These are phyloP conservation scores for Clarias fuscus DNA, from an alignment of 2,797 vertebrate species.

Conservation along the genomic window DNA sequence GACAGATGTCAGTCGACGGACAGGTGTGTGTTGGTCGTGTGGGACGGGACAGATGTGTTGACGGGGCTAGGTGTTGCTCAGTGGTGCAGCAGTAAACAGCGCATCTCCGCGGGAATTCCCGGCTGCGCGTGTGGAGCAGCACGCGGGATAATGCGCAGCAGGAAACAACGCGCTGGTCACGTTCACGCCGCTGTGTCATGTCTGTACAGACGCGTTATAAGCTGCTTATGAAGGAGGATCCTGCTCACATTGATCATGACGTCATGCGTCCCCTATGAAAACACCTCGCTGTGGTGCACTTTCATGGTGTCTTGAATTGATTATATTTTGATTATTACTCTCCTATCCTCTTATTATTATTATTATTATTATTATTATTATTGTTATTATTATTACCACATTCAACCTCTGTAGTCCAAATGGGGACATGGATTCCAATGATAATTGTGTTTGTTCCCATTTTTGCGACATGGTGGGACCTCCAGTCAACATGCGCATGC, in stretches of 20 bases:
- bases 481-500: too few relatives aligned
- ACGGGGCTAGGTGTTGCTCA: not conserved
- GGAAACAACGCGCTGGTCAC: too few relatives aligned
- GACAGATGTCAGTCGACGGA: not conserved
- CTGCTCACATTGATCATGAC: conserved; percentile 28
- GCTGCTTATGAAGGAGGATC: not conserved
- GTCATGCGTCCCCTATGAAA: conserved; percentile 34
- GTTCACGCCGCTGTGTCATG: not conserved
- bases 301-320: not conserved
- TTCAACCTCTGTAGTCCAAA: too few relatives aligned
- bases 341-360: not conserved
- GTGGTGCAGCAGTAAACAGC: conserved; percentile 19
- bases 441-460: too few relatives aligned
- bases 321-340: not conserved
- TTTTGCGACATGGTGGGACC: too few relatives aligned
- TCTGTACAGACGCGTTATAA: not conserved
- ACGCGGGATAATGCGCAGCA: too few relatives aligned
- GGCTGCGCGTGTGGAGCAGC: not conserved
- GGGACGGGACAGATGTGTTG: not conserved
- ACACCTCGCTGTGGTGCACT: not conserved
- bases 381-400: not conserved
- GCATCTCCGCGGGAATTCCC: not conserved
- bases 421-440: too few relatives aligned
- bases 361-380: not conserved
- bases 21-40: too few relatives aligned